Evolutionary conservation across 2,797 vertebrate genomes (phyloP).

Genomic region (Phrynocephalus vlangalii): DNA sequence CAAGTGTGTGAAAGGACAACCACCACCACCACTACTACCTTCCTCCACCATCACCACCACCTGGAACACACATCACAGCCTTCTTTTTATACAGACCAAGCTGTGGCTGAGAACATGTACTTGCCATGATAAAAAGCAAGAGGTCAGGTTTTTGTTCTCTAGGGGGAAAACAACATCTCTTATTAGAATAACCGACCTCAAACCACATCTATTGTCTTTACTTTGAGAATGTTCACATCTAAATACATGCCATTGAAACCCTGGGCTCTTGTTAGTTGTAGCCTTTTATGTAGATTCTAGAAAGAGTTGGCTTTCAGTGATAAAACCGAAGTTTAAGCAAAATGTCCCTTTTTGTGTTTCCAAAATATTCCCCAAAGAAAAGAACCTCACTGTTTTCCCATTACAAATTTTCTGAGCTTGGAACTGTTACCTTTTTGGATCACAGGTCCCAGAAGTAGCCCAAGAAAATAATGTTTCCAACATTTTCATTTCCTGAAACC

Average conservation of each 20-base stretch:
- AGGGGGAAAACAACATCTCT: no score
- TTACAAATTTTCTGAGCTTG: neutral
- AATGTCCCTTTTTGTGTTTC: neutral
- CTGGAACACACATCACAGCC: no score
- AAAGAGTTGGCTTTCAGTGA: neutral
- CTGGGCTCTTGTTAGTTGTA: neutral
- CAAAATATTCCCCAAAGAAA: neutral
- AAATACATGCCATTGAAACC: neutral
- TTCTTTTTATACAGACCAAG: no score
- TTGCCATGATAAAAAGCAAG: no score
- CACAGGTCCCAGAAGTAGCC: no score
- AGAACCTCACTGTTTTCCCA: neutral
- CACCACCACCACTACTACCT: no score
- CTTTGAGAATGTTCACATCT: neutral
- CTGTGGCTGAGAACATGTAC: no score
- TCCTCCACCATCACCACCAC: no score
- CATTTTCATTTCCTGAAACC: neutral
- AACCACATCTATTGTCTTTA: neutral
- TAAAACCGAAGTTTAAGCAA: neutral
- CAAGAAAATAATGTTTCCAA: no score
- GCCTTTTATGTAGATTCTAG: neutral
- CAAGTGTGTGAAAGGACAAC: no score
- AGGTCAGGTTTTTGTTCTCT: no score
- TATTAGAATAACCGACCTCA: neutral
- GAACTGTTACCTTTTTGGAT: no score